These are phyloP conservation scores for Stomatorhinus walkeri DNA, from an alignment of 2,797 vertebrate species.

Conservation along the genomic window DNA sequence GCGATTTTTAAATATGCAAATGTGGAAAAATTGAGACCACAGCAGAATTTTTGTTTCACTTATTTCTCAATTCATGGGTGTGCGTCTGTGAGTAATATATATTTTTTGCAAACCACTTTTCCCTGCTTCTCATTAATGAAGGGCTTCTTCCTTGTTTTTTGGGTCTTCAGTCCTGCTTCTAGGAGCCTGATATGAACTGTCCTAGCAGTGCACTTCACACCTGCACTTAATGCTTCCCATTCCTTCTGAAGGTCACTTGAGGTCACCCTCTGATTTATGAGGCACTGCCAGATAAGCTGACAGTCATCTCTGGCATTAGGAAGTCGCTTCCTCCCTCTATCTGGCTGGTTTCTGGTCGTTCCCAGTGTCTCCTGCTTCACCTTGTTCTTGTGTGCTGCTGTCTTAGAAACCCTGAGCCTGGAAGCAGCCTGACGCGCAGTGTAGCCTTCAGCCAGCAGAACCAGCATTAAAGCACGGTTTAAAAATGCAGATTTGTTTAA, in stretches of 20 bases:
- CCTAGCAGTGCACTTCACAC: background rate
- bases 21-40: background rate
- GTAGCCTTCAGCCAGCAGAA: background rate
- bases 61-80: background rate
- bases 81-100: background rate
- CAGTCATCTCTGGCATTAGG: background rate
- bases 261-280: background rate
- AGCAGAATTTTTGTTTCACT: background rate
- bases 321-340: background rate
- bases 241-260: background rate
- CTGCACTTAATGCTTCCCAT: background rate
- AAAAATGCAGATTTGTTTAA: background rate
- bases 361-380: background rate
- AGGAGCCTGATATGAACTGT: background rate
- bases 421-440: background rate
- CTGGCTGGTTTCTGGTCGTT: background rate
- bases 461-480: background rate
- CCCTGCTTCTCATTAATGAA: background rate
- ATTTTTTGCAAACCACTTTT: background rate
- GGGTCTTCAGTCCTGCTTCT: background rate
- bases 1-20: background rate
- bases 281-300: background rate
- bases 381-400: background rate
- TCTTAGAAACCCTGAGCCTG: background rate
- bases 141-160: background rate